phyloP scores from a whole-genome alignment of 1,140 invertebrate species.

The Aphis craccivora region DNA sequence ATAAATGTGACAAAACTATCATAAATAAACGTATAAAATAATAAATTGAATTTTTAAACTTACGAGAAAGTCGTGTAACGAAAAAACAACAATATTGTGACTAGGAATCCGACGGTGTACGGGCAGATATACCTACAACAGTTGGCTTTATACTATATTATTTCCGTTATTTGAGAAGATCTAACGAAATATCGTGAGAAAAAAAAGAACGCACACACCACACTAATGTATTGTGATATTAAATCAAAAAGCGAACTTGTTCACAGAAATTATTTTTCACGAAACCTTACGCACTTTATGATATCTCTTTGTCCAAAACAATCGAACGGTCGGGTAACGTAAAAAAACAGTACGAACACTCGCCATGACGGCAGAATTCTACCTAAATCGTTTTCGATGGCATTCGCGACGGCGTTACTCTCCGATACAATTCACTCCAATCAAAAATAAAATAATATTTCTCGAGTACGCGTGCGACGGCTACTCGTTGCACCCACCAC shows the following conservation, averaged over 20 bases:
- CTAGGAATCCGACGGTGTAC: neutral
- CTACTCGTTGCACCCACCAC: neutral
- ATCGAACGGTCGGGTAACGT: neutral
- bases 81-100: neutral
- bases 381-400: neutral
- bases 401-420: neutral
- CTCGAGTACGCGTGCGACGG: neutral
- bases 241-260: neutral
- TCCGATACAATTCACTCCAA: neutral
- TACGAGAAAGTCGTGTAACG: neutral
- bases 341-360: neutral
- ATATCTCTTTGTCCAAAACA: neutral
- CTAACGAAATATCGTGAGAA: neutral
- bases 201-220: neutral
- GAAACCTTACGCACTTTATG: constrained; percentile 20
- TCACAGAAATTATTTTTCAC: neutral
- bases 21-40: neutral
- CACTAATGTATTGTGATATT: neutral
- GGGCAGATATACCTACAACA: neutral
- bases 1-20: neutral
- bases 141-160: neutral
- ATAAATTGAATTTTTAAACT: neutral
- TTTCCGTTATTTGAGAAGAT: neutral
- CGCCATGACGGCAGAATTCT: neutral
- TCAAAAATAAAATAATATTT: neutral